A percentile compares a stretch with the other conserved stretches of the same genome.
Evolutionary conservation across 2,797 vertebrate species (phyloP).

Genomic region (Propithecus perrieri): DNA sequence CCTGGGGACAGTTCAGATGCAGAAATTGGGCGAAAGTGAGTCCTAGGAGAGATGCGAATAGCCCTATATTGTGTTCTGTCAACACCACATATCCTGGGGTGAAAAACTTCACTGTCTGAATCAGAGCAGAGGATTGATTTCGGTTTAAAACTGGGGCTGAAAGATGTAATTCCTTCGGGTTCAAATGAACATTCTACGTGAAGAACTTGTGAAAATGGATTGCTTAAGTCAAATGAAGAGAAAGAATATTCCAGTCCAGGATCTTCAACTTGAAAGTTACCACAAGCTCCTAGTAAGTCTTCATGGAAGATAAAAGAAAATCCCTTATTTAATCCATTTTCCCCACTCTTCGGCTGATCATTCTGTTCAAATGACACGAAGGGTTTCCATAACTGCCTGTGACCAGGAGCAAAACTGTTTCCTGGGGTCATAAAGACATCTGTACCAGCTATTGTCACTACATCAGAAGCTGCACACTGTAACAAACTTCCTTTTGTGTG

Average conservation of each 20-base stretch:
- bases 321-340: slow-evolving; percentile 94
- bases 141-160: slow-evolving; percentile 98
- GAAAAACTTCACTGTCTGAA: slow-evolving; percentile 94
- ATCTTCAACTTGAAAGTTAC: slow-evolving; percentile 94
- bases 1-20: slow-evolving; percentile 97
- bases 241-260: slow-evolving; percentile 96
- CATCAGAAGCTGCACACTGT: slow-evolving; percentile 94
- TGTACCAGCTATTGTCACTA: slow-evolving; percentile 96
- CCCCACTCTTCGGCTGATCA: slow-evolving; percentile 90
- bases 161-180: slow-evolving; percentile 96
- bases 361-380: slow-evolving; percentile 95
- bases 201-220: slow-evolving; percentile 99
- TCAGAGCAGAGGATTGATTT: slow-evolving; percentile 98
- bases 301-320: slow-evolving; percentile 99
- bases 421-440: slow-evolving; percentile 98
- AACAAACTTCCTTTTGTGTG: slow-evolving; percentile 90
- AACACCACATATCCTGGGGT: slow-evolving; percentile 94
- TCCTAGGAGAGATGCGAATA: slow-evolving; percentile 98
- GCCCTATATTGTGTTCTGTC: slow-evolving; percentile 98
- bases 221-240: slow-evolving; percentile 97
- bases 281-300: slow-evolving; percentile 97
- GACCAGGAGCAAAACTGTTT: slow-evolving; percentile 95
- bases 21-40: slow-evolving; percentile 99
- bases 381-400: slow-evolving; percentile 96
- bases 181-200: slow-evolving; percentile 99